These are phyloP conservation scores for Caenorhabditis afra DNA, from an alignment of 2,888 invertebrate species.

Conservation along the genomic window DNA sequence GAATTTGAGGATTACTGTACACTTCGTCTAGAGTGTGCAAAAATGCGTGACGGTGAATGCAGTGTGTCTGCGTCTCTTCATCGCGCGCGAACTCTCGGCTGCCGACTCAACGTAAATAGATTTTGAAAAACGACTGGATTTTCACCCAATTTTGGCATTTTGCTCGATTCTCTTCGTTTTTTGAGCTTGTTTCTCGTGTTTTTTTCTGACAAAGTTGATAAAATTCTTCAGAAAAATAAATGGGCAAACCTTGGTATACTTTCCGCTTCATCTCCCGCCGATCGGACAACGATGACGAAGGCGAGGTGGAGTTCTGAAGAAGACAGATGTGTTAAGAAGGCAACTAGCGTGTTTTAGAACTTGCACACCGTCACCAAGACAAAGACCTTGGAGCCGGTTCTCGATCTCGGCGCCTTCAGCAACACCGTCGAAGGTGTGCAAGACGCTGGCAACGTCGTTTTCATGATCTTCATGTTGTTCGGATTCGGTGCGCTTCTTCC, in stretches of 20 bases:
- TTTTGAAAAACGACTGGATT: too few species aligned
- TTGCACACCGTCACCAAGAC: neutral
- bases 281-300: neutral
- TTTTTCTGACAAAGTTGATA: neutral
- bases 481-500: conserved; percentile 95
- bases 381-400: conserved; percentile 12
- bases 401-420: conserved; percentile 11
- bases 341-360: neutral
- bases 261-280: conserved; percentile 3
- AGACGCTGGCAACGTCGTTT: conserved; percentile 47
- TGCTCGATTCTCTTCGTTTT: too few species aligned
- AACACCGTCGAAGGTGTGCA: neutral
- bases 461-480: conserved; percentile 90
- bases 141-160: too few species aligned
- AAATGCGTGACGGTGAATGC: too few species aligned
- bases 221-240: neutral
- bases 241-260: neutral
- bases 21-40: too few species aligned
- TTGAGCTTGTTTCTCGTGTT: too few species aligned
- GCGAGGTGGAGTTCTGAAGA: neutral
- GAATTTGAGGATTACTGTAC: too few species aligned
- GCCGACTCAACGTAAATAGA: too few species aligned
- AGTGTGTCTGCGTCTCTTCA: too few species aligned
- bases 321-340: neutral
- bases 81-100: too few species aligned